phyloP scores from a whole-genome alignment of 2,888 invertebrate genomes.

The Epinotia demarniana region DNA sequence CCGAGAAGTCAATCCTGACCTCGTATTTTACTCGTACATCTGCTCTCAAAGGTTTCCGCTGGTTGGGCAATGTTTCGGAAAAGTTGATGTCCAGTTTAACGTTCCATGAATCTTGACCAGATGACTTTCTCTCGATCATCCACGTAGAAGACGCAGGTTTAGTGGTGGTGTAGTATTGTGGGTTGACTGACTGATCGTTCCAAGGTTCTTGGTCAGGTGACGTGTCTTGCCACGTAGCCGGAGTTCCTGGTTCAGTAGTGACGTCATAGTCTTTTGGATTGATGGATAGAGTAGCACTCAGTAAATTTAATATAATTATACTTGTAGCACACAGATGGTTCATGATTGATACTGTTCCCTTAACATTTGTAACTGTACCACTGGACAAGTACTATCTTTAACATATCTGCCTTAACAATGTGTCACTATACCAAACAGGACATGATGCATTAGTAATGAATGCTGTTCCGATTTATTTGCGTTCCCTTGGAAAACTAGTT shows the following conservation, averaged over 20 bases:
- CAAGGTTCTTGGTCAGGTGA: too few relatives aligned
- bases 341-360: neutral
- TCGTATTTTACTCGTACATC: neutral
- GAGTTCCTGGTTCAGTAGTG: too few relatives aligned
- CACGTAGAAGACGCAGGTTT: too few relatives aligned
- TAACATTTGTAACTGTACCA: neutral
- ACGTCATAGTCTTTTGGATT: too few relatives aligned
- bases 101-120: neutral
- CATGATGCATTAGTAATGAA: neutral
- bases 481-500: neutral
- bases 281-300: neutral
- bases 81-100: neutral
- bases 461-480: neutral
- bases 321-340: neutral
- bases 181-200: too few relatives aligned
- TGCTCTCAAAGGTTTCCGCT: neutral
- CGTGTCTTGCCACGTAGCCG: too few relatives aligned
- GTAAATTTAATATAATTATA: slow-evolving; percentile 1
- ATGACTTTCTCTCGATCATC: neutral
- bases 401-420: neutral
- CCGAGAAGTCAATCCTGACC: neutral
- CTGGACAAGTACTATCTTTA: too few relatives aligned
- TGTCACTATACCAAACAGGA: neutral
- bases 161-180: too few relatives aligned
- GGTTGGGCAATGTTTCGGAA: too few relatives aligned